Base-by-base conservation (phyloP, 2,113 vertebrate genomes). In the Gnathonemus longibarbis region DNA sequence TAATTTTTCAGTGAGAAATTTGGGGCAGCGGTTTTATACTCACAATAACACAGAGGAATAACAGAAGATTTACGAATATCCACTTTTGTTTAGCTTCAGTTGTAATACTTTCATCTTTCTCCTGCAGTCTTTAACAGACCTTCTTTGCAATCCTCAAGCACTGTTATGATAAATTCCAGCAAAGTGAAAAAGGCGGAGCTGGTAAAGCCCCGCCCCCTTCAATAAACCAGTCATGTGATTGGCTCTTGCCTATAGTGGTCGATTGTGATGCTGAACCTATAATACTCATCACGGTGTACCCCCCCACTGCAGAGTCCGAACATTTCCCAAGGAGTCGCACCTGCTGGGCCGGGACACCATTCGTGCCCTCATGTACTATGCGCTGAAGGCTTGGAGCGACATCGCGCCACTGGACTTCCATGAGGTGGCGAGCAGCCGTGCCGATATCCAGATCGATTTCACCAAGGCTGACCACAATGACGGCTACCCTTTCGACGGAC, bases 391-490 rank as follows among this genome's bases (percentile, higher is more conserved):
- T 88, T 99, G 98, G 98, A 98, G 98, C 0, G 98, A 99, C 94
- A 97, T 99, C 9, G 96, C 97, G 0, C 98, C 98, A 0, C 96
- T 99, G 9, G 97, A 99, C 93, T 99, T 99, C 95, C 98, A 99
- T 0, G 98, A 99, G 93, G 98, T 99, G 92, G 98, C 97, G 0
- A 97, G 98, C 86, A 98, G 94, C 8, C 91, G 96, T 0, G 98
- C 98, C 0, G 98, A 99, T 93, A 99, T 99, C 94, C 98, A 99
- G 93, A 98, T 99, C 11, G 98, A 99, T 95, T 99, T 99, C 95
- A 97, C 98, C 89, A 97, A 95, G 91, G 97, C 97, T 0, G 97
- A 99, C 85, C 98, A 99, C 94, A 93, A 97, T 0, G 98, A 99
- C 0, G 96, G 96, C 15, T 99, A 98, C 91, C 98, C 98, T 39